These are phyloP conservation scores for Nannobrachium achirus DNA, from an alignment of 2,113 vertebrate species.

Conservation along the genomic window DNA sequence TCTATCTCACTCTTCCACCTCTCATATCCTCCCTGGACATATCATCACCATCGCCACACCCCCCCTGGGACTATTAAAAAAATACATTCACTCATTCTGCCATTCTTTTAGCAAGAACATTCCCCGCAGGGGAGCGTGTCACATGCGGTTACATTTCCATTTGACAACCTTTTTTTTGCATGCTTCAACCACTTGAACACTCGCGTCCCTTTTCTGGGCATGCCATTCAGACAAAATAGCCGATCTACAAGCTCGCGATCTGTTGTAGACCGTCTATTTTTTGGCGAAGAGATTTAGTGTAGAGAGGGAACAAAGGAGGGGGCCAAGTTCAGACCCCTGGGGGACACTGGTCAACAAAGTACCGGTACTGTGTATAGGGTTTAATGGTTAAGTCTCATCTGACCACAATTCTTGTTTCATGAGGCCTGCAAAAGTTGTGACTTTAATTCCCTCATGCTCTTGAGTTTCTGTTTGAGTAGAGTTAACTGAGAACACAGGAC, in stretches of 20 bases:
- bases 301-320: no score
- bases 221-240: no score
- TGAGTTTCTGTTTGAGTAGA: constrained; percentile 44
- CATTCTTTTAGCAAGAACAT: constrained; percentile 62
- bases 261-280: no score
- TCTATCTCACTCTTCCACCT: constrained; percentile 45
- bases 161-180: constrained; percentile 57
- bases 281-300: no score
- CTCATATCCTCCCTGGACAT: constrained; percentile 57
- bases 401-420: constrained; percentile 46
- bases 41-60: constrained; percentile 42
- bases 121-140: constrained; percentile 45
- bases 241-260: no score
- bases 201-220: no score
- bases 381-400: constrained; percentile 50
- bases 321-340: no score
- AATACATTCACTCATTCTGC: constrained; percentile 60
- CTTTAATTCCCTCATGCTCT: constrained; percentile 36
- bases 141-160: constrained; percentile 56
- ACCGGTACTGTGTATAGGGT: no score
- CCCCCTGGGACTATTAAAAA: constrained; percentile 59
- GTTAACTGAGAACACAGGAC: constrained; percentile 56
- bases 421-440: constrained; percentile 42
- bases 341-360: no score
- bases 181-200: constrained; percentile 3